These are phyloP conservation scores for Gymnoscopelus braueri DNA, from an alignment of 2,797 vertebrate species.

Conservation along the genomic window DNA sequence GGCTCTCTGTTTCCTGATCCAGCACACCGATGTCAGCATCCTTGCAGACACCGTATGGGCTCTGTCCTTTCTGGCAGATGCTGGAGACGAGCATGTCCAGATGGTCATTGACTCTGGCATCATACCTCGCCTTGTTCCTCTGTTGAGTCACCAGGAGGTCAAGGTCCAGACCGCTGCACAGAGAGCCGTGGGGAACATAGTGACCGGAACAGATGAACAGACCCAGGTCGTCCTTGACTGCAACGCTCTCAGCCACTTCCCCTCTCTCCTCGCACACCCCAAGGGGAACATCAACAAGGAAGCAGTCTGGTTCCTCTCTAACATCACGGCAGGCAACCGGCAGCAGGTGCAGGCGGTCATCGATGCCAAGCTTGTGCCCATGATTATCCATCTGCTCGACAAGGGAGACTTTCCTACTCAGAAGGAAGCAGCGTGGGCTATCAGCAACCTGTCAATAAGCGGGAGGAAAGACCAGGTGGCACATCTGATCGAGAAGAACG, in stretches of 20 bases:
- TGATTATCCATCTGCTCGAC: constrained; percentile 97
- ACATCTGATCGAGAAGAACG: constrained; percentile 97
- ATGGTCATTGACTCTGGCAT: constrained; percentile 99
- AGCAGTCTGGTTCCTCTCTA: constrained; percentile 99
- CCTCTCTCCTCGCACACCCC: constrained; percentile 95
- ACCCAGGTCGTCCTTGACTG: constrained; percentile 99
- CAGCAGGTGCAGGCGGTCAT: constrained; percentile 99
- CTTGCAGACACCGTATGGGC: constrained; percentile 99
- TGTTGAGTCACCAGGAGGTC: constrained; percentile 98
- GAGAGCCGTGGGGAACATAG: constrained; percentile 97
- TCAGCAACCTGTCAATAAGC: constrained; percentile 99
- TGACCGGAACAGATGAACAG: constrained; percentile 98
- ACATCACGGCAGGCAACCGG: constrained; percentile 99
- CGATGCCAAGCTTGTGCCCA: too few species aligned
- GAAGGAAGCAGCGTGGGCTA: constrained; percentile 99
- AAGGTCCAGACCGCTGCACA: constrained; percentile 99
- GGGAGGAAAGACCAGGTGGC: constrained; percentile 99
- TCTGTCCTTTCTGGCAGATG: constrained; percentile 97
- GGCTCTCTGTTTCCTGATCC: constrained; percentile 96
- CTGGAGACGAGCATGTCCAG: constrained; percentile 99
- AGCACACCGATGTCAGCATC: constrained; percentile 99
- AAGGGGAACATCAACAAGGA: constrained; percentile 99
- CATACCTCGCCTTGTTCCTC: constrained; percentile 95
- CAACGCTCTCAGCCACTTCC: constrained; percentile 96
- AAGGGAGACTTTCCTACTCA: constrained; percentile 99